Conservation (phyloP, 2,888 invertebrate species). For the Hesperia comma region DNA sequence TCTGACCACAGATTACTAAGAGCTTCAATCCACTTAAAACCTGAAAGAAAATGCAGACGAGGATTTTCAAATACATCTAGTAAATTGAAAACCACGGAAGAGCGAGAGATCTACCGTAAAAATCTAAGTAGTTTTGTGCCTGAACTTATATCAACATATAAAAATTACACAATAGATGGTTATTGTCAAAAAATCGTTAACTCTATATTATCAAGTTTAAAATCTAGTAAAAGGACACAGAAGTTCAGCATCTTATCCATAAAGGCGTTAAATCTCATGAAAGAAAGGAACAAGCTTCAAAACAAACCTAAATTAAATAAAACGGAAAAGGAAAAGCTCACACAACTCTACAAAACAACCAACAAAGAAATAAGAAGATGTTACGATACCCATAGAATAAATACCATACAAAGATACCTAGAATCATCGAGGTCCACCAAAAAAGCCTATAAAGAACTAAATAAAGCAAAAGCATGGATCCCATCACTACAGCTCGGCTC, state of each 20-base stretch:
- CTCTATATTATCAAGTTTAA: slow-evolving; percentile 32
- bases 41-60: slow-evolving; percentile 24
- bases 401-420: slow-evolving; percentile 35
- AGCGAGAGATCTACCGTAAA: slow-evolving; percentile 37
- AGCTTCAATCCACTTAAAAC: slow-evolving; percentile 35
- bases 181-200: slow-evolving; percentile 37
- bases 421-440: slow-evolving; percentile 37
- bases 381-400: slow-evolving; percentile 37
- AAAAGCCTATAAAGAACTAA: slow-evolving; percentile 38
- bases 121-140: slow-evolving; percentile 35
- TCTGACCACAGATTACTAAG: slow-evolving; percentile 40
- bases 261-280: slow-evolving; percentile 39
- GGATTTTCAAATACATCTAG: slow-evolving; percentile 26
- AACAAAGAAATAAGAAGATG: slow-evolving; percentile 41
- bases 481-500: slow-evolving; percentile 28
- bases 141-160: slow-evolving; percentile 27
- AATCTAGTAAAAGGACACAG: slow-evolving; percentile 31
- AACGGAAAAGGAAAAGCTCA: slow-evolving; percentile 38
- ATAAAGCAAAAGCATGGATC: slow-evolving; percentile 36
- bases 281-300: slow-evolving; percentile 40
- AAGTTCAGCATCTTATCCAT: slow-evolving; percentile 37
- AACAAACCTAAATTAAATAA: slow-evolving; percentile 37
- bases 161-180: slow-evolving; percentile 25
- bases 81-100: slow-evolving; percentile 34
- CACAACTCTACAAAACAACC: slow-evolving; percentile 39